These are phyloP conservation scores for Leontocebus nigricollis DNA, from an alignment of 2,797 vertebrate species.

Conservation along the genomic window DNA sequence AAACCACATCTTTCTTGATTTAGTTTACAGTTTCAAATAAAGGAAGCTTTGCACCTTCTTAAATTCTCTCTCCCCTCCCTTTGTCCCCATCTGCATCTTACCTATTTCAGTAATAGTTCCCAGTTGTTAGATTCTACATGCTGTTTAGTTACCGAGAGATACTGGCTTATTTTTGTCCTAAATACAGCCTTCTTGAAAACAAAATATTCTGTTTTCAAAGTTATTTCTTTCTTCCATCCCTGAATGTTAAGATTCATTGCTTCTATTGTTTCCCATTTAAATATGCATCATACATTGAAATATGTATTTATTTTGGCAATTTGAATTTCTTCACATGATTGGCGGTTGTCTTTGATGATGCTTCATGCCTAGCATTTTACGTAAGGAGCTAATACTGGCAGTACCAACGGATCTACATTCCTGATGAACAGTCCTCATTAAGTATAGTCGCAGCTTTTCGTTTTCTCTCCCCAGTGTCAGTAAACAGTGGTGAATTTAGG, in stretches of 20 bases:
- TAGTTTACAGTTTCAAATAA: neutral
- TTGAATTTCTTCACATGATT: neutral
- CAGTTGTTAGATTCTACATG: neutral
- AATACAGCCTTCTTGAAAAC: neutral
- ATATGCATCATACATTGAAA: neutral
- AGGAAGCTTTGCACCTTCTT: neutral
- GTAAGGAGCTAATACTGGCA: neutral
- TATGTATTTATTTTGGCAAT: neutral
- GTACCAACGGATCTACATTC: neutral
- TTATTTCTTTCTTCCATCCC: neutral
- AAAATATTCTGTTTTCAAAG: neutral
- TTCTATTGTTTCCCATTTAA: neutral
- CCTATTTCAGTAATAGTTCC: neutral
- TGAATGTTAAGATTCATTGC: neutral
- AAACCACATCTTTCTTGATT: neutral
- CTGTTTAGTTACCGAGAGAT: neutral
- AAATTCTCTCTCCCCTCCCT: neutral
- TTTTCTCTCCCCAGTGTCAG: neutral
- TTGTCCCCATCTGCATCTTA: accelerated
- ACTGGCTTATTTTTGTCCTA: neutral
- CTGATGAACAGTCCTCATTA: neutral
- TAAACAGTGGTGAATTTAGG: neutral
- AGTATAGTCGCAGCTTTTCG: neutral
- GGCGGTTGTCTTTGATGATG: neutral
- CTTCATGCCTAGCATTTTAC: neutral